A percentile compares a stretch with the other conserved stretches of the same genome.
These are phyloP conservation scores for Odontomachus brunneus DNA, from an alignment of 1,140 invertebrate genomes.

Conservation along the genomic window DNA sequence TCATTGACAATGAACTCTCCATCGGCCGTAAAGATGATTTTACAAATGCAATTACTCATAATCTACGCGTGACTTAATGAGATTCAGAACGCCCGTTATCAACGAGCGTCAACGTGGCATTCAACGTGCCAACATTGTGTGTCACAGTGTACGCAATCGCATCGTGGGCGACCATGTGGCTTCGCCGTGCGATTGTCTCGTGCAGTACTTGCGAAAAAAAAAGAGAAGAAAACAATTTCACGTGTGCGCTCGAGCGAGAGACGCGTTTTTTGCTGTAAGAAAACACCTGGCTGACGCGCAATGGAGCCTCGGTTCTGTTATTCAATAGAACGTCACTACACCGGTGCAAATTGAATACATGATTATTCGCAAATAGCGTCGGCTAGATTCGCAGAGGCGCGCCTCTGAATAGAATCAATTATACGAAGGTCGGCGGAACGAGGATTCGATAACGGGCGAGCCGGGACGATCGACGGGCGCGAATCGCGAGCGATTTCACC, in stretches of 20 bases:
- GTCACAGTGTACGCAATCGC: too few relatives aligned
- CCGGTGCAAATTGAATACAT: constrained; percentile 28
- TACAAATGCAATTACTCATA: too few relatives aligned
- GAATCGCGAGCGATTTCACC: constrained; percentile 47
- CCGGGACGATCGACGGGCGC: constrained; percentile 32
- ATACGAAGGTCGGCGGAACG: constrained; percentile 46
- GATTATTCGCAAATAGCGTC: constrained; percentile 35
- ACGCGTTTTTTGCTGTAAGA: background rate
- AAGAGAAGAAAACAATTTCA: too few relatives aligned
- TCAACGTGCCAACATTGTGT: too few relatives aligned
- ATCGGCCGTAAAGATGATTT: too few relatives aligned
- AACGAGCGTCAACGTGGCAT: too few relatives aligned
- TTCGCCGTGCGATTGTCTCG: too few relatives aligned
- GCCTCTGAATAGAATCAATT: constrained; percentile 49
- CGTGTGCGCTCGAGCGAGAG: background rate
- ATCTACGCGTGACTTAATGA: too few relatives aligned
- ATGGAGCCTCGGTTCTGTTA: constrained; percentile 5
- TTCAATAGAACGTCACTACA: constrained; percentile 8
- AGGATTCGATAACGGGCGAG: constrained; percentile 40
- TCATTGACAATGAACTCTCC: too few relatives aligned
- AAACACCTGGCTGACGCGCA: background rate
- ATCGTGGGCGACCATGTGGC: too few relatives aligned
- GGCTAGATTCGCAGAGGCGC: constrained; percentile 15
- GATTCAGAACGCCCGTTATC: too few relatives aligned
- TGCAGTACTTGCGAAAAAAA: too few relatives aligned